These are phyloP conservation scores for Hesperophylax magnus DNA, from an alignment of 1,140 invertebrate genomes.

Conservation along the genomic window DNA sequence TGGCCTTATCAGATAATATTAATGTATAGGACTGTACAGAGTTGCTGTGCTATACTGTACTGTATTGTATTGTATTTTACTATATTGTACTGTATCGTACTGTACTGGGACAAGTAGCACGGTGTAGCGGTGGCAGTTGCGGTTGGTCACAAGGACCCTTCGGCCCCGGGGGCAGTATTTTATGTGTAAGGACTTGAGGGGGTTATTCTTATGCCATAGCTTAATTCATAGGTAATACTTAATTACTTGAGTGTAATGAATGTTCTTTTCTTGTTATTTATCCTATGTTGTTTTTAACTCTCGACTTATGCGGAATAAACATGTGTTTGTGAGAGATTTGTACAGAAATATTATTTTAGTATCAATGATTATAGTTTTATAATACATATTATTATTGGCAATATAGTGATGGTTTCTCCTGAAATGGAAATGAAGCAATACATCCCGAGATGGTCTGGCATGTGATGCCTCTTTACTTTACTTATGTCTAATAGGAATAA, in stretches of 20 bases:
- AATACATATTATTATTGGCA: slow-evolving; percentile 41
- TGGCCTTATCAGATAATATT: slow-evolving; percentile 56
- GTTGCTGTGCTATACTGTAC: slow-evolving; percentile 44
- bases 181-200: slow-evolving; percentile 14
- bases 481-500: slow-evolving; percentile 47
- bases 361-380: slow-evolving; percentile 43
- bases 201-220: slow-evolving; percentile 48
- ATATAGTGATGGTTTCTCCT: slow-evolving; percentile 48
- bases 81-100: too few relatives aligned
- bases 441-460: slow-evolving; percentile 44
- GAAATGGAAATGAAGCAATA: slow-evolving; percentile 46
- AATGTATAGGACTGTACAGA: too few relatives aligned
- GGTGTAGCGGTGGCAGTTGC: not conserved
- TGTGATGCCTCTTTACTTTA: slow-evolving; percentile 48
- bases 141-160: too few relatives aligned
- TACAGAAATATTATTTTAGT: slow-evolving; percentile 51
- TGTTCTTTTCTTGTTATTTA: slow-evolving; percentile 42
- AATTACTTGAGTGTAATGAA: slow-evolving; percentile 20
- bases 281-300: slow-evolving; percentile 41
- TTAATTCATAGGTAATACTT: slow-evolving; percentile 34
- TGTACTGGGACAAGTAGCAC: not conserved
- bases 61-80: slow-evolving; percentile 31
- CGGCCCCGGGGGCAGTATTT: slow-evolving; percentile 8
- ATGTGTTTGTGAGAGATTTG: slow-evolving; percentile 42
- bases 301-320: slow-evolving; percentile 33